Base-by-base conservation (phyloP, 2,888 invertebrate species). In the Choreutis nemorana region DNA sequence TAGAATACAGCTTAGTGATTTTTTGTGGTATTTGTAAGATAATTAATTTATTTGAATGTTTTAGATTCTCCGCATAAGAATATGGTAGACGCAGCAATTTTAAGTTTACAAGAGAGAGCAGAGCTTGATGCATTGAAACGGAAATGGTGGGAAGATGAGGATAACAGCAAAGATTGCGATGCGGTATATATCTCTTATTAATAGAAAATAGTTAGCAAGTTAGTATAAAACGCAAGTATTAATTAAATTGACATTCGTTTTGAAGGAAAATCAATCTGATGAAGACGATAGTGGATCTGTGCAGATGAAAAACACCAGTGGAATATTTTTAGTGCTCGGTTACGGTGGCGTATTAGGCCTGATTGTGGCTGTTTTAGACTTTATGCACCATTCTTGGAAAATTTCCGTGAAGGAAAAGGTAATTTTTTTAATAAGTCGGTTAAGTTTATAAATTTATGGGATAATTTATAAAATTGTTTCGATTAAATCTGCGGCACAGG, bases 61-160 rank as follows among this genome's bases (percentile, higher is more conserved):
- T 11, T 48, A 91, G 91, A 89, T 60, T 88, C 87, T 2, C 87
- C 85, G 1, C 87, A 86, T 41, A 82, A 90, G 38, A 85, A 85
- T 1, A 68, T 78, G 18, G 84, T 97, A 29, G 94, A 92, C 46
- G 87, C 86, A 33, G 91, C 93, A 2, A 90, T 98, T 36, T 75
- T 97, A 26, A 84, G 85, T 50, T 79, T 98, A 28, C 95, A 96
- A 77, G 96, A 98, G 64, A 84, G 84, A 30, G 94, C 94, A 0
- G 78, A 82, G 26, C 77, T 97, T 4, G 85, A 82, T 22, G 75
- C 81, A 23, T 58, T 97, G 30, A 94, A 95, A 61, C 83, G 84
- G 23, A 90, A 87, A 63, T 97, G 97, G 97, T 98, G 97, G 97
- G 86, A 86, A 49, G 75, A 83, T 34, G 82, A 81, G 47, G 81